phyloP scores from a whole-genome alignment of 2,797 vertebrate species.

The Galago senegalensis region DNA sequence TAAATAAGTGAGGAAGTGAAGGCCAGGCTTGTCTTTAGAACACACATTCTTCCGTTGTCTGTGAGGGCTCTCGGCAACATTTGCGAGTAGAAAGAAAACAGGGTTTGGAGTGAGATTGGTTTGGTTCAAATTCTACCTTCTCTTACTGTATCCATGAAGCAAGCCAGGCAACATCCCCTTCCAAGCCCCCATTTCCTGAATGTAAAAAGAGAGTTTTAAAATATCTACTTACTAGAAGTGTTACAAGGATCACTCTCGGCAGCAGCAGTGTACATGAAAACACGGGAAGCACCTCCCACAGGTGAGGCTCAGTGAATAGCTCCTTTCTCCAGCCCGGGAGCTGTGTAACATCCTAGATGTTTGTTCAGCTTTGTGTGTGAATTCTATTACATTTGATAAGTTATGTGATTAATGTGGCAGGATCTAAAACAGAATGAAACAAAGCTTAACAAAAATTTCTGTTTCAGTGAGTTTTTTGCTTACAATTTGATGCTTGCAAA shows the following conservation, averaged over 20 bases:
- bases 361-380: conserved; percentile 28
- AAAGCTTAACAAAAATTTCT: not conserved
- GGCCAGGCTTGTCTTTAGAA: conserved; percentile 13
- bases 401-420: not conserved
- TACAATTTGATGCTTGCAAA: conserved; percentile 7
- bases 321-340: not conserved
- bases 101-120: not conserved
- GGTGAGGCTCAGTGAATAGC: not conserved
- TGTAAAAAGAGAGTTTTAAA: not conserved
- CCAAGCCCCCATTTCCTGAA: not conserved
- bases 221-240: not conserved
- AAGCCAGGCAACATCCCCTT: not conserved
- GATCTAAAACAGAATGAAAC: conserved; percentile 33
- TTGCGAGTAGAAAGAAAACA: not conserved
- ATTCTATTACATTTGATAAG: not conserved
- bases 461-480: conserved; percentile 14
- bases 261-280: no score
- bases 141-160: not conserved
- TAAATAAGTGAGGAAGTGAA: conserved; percentile 2
- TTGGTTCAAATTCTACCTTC: not conserved
- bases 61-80: not conserved
- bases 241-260: not conserved
- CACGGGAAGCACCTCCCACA: not conserved
- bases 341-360: not conserved
- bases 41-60: not conserved